These are phyloP conservation scores for Bradypodion ventrale DNA, from an alignment of 2,797 vertebrate genomes.

Conservation along the genomic window DNA sequence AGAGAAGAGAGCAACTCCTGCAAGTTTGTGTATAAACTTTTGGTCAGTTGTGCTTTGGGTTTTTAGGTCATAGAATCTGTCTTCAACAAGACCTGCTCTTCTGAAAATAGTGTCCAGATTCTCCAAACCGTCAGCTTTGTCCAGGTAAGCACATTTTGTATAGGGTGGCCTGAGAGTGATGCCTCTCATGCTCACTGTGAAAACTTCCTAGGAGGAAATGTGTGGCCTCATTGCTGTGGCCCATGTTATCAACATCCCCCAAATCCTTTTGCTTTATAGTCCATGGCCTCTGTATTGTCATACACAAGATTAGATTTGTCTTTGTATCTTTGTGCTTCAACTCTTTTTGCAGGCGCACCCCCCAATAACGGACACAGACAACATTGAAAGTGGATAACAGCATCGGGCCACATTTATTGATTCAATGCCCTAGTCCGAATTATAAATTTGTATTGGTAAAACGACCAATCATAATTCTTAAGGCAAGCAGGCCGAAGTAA, in stretches of 20 bases:
- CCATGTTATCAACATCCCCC: neutral
- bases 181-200: neutral
- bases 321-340: fast-evolving
- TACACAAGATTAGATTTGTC: neutral
- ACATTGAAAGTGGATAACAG: no score
- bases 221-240: no score
- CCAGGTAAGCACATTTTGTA: slow-evolving; percentile 75
- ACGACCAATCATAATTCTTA: no score
- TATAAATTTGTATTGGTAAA: no score
- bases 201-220: neutral
- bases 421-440: no score
- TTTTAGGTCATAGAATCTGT: slow-evolving; percentile 75
- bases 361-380: no score
- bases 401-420: no score
- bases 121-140: slow-evolving; percentile 80
- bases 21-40: fast-evolving
- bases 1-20: neutral
- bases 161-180: neutral
- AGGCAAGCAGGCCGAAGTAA: no score
- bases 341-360: no score
- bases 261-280: neutral
- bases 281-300: neutral
- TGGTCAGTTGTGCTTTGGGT: neutral
- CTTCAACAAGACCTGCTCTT: slow-evolving; percentile 70
- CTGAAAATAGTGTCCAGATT: slow-evolving; percentile 19